These are phyloP conservation scores for Selenia dentaria DNA, from an alignment of 2,888 invertebrate species.

Conservation along the genomic window DNA sequence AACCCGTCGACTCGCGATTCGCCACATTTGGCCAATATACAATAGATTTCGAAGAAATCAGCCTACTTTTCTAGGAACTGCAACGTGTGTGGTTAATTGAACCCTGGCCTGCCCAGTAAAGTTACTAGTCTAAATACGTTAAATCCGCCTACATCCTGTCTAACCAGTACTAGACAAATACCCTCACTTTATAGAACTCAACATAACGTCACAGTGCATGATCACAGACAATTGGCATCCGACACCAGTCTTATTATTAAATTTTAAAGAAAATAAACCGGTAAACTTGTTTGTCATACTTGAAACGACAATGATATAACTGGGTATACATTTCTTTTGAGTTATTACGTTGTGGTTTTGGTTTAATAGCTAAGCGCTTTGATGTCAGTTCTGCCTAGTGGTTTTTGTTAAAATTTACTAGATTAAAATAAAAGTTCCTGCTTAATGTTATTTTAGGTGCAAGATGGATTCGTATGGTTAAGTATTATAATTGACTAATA, in stretches of 20 bases:
- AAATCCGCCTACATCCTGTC: slow-evolving; percentile 18
- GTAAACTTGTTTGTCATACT: slow-evolving; percentile 40
- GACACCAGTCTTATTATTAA: slow-evolving; percentile 74
- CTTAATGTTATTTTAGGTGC: too few species aligned
- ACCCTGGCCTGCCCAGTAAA: slow-evolving; percentile 6
- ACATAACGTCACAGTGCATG: slow-evolving; percentile 61
- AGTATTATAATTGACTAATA: too few species aligned
- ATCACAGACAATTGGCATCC: slow-evolving; percentile 62
- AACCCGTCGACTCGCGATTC: too few species aligned
- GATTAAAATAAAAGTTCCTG: neutral
- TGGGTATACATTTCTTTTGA: neutral
- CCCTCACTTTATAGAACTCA: slow-evolving; percentile 35
- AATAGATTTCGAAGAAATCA: too few species aligned
- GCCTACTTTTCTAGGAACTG: too few species aligned
- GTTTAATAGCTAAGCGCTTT: neutral
- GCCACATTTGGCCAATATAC: too few species aligned
- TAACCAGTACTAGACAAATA: slow-evolving; percentile 17
- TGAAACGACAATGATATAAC: neutral
- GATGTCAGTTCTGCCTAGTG: neutral
- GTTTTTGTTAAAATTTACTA: neutral
- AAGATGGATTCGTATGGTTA: too few species aligned
- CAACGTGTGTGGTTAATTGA: too few species aligned
- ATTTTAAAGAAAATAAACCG: slow-evolving; percentile 76
- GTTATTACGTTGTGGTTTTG: neutral
- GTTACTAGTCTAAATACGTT: slow-evolving; percentile 12